phyloP scores from a whole-genome alignment of 2,113 vertebrate genomes.

The Mionectes macconnelli region DNA sequence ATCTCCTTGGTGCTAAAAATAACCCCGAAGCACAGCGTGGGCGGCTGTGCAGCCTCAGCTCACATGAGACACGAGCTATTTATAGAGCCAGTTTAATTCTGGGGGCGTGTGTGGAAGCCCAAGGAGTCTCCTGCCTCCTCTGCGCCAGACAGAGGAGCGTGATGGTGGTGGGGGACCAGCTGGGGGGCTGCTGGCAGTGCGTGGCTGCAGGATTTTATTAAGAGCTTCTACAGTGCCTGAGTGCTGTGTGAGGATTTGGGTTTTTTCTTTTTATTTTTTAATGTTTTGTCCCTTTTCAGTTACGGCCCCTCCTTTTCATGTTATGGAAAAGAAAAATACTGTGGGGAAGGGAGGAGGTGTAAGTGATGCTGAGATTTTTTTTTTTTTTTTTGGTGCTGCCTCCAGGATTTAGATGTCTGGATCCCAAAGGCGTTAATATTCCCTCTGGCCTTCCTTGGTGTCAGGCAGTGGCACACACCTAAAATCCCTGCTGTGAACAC shows the following conservation, averaged over 20 bases:
- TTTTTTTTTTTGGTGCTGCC: not conserved
- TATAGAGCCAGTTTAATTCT: not conserved
- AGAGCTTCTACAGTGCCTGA: not conserved
- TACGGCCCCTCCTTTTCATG: not conserved
- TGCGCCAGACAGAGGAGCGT: not conserved
- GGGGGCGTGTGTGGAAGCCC: not conserved
- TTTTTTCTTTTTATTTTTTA: not conserved
- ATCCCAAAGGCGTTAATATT: not conserved
- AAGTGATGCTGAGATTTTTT: not conserved
- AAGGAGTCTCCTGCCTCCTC: not conserved
- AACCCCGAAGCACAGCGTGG: not conserved
- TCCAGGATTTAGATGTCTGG: not conserved
- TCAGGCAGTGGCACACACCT: not conserved
- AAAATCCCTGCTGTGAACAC: not conserved
- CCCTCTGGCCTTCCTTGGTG: not conserved
- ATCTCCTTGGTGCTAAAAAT: constrained; percentile 50
- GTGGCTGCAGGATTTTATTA: not conserved
- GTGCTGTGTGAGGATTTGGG: not conserved
- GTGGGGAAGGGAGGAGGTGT: not conserved
- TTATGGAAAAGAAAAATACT: not conserved
- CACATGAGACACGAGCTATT: not conserved
- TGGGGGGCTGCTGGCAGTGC: not conserved
- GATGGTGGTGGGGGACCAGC: not conserved
- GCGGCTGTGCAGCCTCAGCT: not conserved
- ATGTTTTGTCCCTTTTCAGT: not conserved